phyloP scores from a whole-genome alignment of 2,888 invertebrate genomes.

The Drosophila pseudotalamancana region DNA sequence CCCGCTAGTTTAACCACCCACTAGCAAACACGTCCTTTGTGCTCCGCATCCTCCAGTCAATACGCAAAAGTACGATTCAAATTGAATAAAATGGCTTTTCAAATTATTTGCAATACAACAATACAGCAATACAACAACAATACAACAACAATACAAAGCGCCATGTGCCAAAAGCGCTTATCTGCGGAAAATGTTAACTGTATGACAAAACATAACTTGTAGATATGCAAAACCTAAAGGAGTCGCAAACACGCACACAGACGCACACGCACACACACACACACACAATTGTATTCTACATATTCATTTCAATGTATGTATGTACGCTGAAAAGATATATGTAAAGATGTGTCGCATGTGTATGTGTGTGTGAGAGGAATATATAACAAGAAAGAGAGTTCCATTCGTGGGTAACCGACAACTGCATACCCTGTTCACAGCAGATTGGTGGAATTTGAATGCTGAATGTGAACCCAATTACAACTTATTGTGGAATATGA shows the following conservation, averaged over 20 bases:
- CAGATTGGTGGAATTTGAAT: no score
- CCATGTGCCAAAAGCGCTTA: slow-evolving; percentile 72
- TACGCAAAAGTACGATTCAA: slow-evolving; percentile 55
- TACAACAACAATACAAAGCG: no score
- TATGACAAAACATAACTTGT: slow-evolving; percentile 76
- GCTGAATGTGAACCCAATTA: no score
- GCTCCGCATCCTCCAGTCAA: slow-evolving; percentile 6
- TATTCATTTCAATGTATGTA: background rate
- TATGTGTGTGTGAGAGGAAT: background rate
- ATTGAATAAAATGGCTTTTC: slow-evolving; percentile 75
- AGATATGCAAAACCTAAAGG: slow-evolving; percentile 70
- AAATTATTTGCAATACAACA: slow-evolving; percentile 70
- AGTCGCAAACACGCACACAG: slow-evolving; percentile 7
- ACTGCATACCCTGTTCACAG: no score
- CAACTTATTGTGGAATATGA: no score
- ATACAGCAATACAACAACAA: no score
- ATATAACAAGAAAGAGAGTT: no score
- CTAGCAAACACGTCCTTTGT: background rate
- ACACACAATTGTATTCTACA: slow-evolving; percentile 23
- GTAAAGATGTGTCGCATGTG: no score
- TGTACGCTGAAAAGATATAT: background rate
- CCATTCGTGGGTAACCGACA: no score
- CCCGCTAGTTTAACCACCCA: slow-evolving; percentile 24
- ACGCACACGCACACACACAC: background rate
- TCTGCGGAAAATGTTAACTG: slow-evolving; percentile 77